Percentiles rank a stretch among this genome's conserved stretches.
Evolutionary conservation across 2,888 invertebrate genomes (phyloP).

Genomic region (Creontiades dilutus): DNA sequence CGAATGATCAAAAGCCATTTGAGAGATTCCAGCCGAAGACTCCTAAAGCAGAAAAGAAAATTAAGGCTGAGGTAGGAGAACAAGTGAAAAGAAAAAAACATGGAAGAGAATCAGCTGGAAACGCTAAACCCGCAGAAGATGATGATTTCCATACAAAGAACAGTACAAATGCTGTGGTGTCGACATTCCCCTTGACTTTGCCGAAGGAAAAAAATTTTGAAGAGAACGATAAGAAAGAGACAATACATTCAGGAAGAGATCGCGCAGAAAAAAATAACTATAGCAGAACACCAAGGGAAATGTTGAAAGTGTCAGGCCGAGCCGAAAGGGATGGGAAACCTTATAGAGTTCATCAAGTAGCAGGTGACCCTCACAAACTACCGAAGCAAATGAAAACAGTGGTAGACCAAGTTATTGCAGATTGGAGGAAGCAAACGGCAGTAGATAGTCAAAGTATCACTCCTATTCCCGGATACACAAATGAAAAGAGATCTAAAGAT

Average conservation of each 20-base stretch:
- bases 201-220: background rate
- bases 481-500: background rate
- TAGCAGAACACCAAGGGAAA: background rate
- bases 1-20: too few species aligned
- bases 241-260: background rate
- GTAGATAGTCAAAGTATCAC: background rate
- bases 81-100: background rate
- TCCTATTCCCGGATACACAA: background rate
- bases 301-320: too few species aligned
- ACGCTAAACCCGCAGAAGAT: background rate
- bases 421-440: constrained; percentile 8
- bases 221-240: background rate
- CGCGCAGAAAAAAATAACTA: background rate
- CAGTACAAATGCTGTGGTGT: background rate
- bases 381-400: background rate
- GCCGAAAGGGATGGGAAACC: too few species aligned
- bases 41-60: background rate
- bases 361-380: background rate
- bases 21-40: background rate
- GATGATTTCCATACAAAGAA: background rate
- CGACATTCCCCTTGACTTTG: background rate
- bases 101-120: background rate
- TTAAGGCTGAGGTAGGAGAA: background rate
- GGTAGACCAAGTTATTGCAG: background rate
- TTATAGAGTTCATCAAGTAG: too few species aligned